A percentile compares a stretch with the other conserved stretches of the same genome.
phyloP scores from a whole-genome alignment of 2,888 invertebrate species.

The Athetis lepigone region DNA sequence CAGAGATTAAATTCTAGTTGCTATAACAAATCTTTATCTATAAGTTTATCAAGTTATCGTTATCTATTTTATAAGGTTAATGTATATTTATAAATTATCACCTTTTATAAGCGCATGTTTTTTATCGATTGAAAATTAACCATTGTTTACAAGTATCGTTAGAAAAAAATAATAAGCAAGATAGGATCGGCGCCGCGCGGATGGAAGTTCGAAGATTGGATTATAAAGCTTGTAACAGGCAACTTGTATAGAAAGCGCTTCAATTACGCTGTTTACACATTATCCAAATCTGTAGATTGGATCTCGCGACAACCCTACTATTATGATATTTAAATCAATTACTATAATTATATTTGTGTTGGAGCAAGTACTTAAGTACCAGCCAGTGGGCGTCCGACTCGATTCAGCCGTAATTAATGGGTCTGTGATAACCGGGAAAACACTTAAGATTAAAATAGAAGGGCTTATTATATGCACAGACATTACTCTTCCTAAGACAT shows the following conservation, averaged over 20 bases:
- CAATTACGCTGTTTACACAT: conserved; percentile 83
- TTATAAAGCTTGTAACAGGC: conserved; percentile 48
- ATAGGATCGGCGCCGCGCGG: conserved; percentile 62
- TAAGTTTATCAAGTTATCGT: neutral
- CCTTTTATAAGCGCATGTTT: conserved; percentile 42
- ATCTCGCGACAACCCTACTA: conserved; percentile 75
- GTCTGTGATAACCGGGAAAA: conserved; percentile 83
- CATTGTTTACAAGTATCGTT: conserved; percentile 59
- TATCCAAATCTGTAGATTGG: conserved; percentile 74
- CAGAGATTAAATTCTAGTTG: neutral
- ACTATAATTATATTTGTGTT: conserved; percentile 85
- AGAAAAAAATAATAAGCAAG: conserved; percentile 65
- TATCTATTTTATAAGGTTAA: conserved; percentile 10
- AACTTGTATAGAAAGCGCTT: conserved; percentile 52
- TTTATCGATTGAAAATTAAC: conserved; percentile 59
- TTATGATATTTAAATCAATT: conserved; percentile 89
- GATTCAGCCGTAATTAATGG: conserved; percentile 84
- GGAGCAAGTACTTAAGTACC: conserved; percentile 63
- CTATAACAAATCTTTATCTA: neutral
- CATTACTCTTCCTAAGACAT: conserved; percentile 70
- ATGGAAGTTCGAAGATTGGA: conserved; percentile 48
- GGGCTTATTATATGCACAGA: conserved; percentile 76
- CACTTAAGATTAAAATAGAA: conserved; percentile 87
- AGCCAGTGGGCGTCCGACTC: conserved; percentile 82
- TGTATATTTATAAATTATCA: conserved; percentile 45